Percentiles rank a stretch among this genome's conserved stretches.
These are phyloP conservation scores for Nixonia krombeini DNA, from an alignment of 1,140 invertebrate genomes.

Conservation along the genomic window DNA sequence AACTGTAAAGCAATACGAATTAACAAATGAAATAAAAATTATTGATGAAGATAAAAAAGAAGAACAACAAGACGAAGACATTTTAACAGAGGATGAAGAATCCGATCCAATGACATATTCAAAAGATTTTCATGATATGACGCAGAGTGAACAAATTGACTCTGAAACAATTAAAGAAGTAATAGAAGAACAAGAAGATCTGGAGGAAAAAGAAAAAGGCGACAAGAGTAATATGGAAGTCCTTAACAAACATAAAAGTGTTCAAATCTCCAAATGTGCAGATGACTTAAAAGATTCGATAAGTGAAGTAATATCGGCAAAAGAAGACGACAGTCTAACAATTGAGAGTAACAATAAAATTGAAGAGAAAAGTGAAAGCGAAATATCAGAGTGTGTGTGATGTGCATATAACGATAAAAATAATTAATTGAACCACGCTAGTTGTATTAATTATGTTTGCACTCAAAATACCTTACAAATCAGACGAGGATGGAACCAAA, in stretches of 20 bases:
- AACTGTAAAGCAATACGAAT: no score
- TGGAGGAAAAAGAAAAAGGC: conserved; percentile 1
- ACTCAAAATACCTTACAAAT: no score
- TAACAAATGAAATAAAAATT: not conserved
- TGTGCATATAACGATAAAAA: no score
- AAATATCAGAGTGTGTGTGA: no score
- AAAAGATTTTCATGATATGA: conserved; percentile 10
- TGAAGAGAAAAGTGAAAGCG: no score
- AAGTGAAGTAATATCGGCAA: not conserved
- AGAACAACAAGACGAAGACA: conserved; percentile 31
- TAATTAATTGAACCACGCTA: no score
- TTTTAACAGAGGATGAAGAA: conserved; percentile 23
- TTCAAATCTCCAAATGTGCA: conserved; percentile 22
- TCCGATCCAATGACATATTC: conserved; percentile 23
- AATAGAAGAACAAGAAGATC: no score
- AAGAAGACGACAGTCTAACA: conserved; percentile 12
- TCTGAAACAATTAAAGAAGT: no score
- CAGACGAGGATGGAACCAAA: no score
- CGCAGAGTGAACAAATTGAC: not conserved
- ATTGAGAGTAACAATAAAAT: not conserved
- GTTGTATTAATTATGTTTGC: no score
- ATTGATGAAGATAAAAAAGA: conserved; percentile 9
- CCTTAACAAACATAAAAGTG: conserved; percentile 15
- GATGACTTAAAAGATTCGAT: conserved; percentile 26
- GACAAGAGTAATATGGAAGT: no score